Base-by-base conservation (phyloP, 2,113 vertebrate species). In the Aythya baeri region DNA sequence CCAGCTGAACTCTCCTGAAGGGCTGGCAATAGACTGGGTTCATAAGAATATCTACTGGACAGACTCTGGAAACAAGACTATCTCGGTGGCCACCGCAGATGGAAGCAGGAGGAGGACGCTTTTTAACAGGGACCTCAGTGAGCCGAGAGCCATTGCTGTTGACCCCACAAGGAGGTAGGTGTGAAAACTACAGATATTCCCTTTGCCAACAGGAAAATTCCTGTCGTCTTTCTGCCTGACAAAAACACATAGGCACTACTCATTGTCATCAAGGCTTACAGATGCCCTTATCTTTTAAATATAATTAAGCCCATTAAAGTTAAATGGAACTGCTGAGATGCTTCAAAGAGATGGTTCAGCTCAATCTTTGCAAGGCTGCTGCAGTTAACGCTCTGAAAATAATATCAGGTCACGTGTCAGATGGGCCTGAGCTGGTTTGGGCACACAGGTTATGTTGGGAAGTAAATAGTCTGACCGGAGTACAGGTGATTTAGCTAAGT, bases 1-100 rank as follows among this genome's bases (percentile, higher is more conserved):
- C 57, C 98, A 98, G 73, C 98, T 99, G 41, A 98, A 99, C 97
- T 99, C 99, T 12, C 99, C 99, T 0, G 99, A 99, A 97, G 99
- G 99, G 41, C 97, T 99, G 94, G 99, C 99, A 0, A 98, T 99
- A 44, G 99, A 99, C 98, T 99, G 99, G 99, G 98, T 99, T 54
- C 99, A 99, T 74, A 99, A 99, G 96, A 99, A 99, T 95, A 99
- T 99, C 97, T 99, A 99, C 97, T 99, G 99, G 99, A 99, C 99
- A 0, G 99, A 99, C 97, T 99, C 99, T 0, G 99, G 99, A 88
- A 99, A 99, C 96, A 99, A 99, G 97, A 99, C 98, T 88, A 99
- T 99, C 97, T 99, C 99, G 0, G 99, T 99, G 52, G 99, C 99
- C 88, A 99, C 98, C 1, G 97, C 96, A 7, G 99, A 99, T 27